These are phyloP conservation scores for Zaprionus ornatus DNA, from an alignment of 1,140 invertebrate genomes.

Conservation along the genomic window DNA sequence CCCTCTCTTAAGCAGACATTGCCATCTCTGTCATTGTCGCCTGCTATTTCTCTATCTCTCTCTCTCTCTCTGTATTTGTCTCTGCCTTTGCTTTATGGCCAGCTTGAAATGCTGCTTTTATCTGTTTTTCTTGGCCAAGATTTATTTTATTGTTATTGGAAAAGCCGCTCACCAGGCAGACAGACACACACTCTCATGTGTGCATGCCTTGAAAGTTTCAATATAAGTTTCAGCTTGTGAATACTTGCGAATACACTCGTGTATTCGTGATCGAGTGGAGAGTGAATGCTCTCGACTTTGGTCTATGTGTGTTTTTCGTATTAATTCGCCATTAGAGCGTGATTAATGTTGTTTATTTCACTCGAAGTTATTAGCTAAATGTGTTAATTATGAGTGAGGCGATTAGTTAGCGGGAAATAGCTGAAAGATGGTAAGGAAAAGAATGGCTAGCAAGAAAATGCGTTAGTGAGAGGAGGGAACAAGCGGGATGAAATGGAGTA, in stretches of 20 bases:
- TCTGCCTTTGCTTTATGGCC: constrained; percentile 67
- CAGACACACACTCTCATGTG: constrained; percentile 12
- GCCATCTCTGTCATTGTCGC: constrained; percentile 58
- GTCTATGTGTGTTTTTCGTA: constrained; percentile 61
- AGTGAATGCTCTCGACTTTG: constrained; percentile 1
- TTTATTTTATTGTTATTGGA: constrained; percentile 81
- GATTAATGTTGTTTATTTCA: constrained; percentile 80
- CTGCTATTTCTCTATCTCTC: neutral
- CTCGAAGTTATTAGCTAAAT: constrained; percentile 79
- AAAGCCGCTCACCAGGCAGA: constrained; percentile 43
- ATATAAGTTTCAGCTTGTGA: constrained; percentile 61
- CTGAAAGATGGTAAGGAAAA: neutral
- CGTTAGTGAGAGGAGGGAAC: neutral
- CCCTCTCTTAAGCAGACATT: constrained; percentile 33
- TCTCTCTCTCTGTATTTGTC: constrained; percentile 20
- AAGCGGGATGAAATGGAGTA: neutral
- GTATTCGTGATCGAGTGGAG: neutral
- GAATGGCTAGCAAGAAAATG: neutral
- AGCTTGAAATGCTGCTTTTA: constrained; percentile 76
- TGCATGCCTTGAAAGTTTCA: constrained; percentile 64
- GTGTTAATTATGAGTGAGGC: constrained; percentile 76
- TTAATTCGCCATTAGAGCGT: constrained; percentile 76
- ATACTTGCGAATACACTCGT: constrained; percentile 4
- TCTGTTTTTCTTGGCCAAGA: constrained; percentile 79
- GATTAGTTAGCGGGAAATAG: constrained; percentile 53